Conservation (phyloP, 2,888 invertebrate species). For the Fabriciana adippe region DNA sequence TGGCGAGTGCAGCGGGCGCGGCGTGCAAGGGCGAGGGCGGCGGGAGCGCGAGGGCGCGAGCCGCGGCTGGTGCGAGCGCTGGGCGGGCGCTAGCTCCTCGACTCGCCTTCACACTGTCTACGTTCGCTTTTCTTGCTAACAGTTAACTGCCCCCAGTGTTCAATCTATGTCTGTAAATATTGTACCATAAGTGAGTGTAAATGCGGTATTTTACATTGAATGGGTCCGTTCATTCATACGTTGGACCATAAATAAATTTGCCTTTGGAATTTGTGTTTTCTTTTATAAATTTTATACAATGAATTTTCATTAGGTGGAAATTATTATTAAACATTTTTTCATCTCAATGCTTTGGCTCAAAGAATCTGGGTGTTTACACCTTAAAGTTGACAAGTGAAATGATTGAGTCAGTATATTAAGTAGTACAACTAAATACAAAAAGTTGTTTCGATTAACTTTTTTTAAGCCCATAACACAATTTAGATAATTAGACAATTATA, state of each 20-base stretch:
- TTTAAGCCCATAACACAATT: too few relatives aligned
- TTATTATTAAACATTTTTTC: too few relatives aligned
- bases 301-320: not conserved
- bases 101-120: constrained; percentile 51
- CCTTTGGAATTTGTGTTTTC: constrained; percentile 64
- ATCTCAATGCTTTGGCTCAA: too few relatives aligned
- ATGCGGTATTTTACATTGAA: constrained; percentile 80
- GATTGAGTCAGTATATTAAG: too few relatives aligned
- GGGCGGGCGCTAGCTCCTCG: constrained; percentile 47
- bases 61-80: constrained; percentile 53
- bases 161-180: constrained; percentile 78
- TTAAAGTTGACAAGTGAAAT: too few relatives aligned
- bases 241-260: constrained; percentile 81
- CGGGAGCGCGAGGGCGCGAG: constrained; percentile 64
- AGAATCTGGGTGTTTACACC: too few relatives aligned
- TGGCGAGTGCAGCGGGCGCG: constrained; percentile 80
- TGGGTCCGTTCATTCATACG: constrained; percentile 81
- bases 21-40: constrained; percentile 71
- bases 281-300: constrained; percentile 15
- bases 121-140: constrained; percentile 65
- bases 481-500: too few relatives aligned
- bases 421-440: too few relatives aligned
- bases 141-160: constrained; percentile 73
- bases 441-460: too few relatives aligned
- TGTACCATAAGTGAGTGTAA: constrained; percentile 71